Conservation (phyloP, 1,140 invertebrate genomes). For the Pseudomyrmex gracilis region DNA sequence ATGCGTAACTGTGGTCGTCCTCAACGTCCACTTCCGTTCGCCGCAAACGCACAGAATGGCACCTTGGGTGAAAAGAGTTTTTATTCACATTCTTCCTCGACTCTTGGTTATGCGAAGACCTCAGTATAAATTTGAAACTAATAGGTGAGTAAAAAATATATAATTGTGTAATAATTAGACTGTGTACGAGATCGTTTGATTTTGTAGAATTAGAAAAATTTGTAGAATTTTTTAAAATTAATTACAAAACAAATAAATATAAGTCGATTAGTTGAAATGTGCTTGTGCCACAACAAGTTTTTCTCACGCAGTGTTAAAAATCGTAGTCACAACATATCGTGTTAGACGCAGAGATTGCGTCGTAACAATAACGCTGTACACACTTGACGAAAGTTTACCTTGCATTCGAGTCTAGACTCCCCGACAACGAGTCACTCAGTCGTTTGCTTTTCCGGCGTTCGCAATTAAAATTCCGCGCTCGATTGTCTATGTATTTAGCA, state of each 20-base stretch:
- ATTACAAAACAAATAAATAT: no score
- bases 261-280: no score
- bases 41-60: conserved; percentile 98
- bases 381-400: background rate
- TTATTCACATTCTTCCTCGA: conserved; percentile 95
- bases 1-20: conserved; percentile 98
- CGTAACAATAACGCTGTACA: conserved; percentile 11
- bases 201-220: background rate
- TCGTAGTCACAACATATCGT: background rate
- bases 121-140: conserved; percentile 92
- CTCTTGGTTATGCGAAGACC: conserved; percentile 93
- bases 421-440: background rate
- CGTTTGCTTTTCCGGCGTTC: background rate
- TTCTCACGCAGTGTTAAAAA: background rate
- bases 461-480: conserved; percentile 44
- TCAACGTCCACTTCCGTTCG: conserved; percentile 98
- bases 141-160: conserved; percentile 85
- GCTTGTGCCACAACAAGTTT: background rate
- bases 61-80: conserved; percentile 96
- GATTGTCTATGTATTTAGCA: conserved; percentile 65
- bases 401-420: background rate
- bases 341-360: background rate
- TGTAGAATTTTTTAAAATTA: no score
- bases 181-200: no score
- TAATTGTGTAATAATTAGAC: background rate